Evolutionary conservation across 2,888 invertebrate species (phyloP), one percentile per base, ranked within the genome.

Genomic region (Boloria euphrosyne): DNA sequence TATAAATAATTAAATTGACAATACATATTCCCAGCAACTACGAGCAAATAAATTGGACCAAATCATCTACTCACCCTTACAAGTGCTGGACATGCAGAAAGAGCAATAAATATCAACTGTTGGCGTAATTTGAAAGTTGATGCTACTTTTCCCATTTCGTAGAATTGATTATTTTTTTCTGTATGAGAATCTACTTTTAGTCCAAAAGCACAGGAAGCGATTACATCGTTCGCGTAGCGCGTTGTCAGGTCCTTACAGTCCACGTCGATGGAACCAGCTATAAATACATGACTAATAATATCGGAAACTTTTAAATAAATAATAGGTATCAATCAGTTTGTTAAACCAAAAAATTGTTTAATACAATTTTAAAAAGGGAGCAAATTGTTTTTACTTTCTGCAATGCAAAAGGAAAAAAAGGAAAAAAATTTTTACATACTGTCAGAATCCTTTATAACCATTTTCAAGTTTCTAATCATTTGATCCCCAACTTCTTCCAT

Each of bases 81-180:
- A 49, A 63, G 49, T 17, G 38, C 18, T 13, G 63, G 63, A 47
- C 4, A 43, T 50, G 63, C 69, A 73, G 16, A 72, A 62, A 10
- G 49, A 7, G 68, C 57, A 14, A 78, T 69, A 46, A 78, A 68
- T 18, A 72, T 62, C 0, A 79, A 17, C 13, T 75, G 43, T 31
- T 77, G 75, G 5, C 60, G 71, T 14, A 76, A 73, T 6, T 70
- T 73, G 17, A 81, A 77, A 4, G 67, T 73, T 5, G 92, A 86
- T 4, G 87, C 78, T 17, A 79, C 78, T 72, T 89, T 92, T 13
- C 93, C 93, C 86, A 87, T 90, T 46, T 76, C 50, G 74, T 91
- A 94, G 77, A 94, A 94, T 50, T 87, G 81, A 72, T 94, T 93
- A 0, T 93, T 77, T 6, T 77, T 82, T 0, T 93, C 83, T 17